These are phyloP conservation scores for Ailurus styani DNA, from an alignment of 2,113 vertebrate genomes.

Conservation along the genomic window DNA sequence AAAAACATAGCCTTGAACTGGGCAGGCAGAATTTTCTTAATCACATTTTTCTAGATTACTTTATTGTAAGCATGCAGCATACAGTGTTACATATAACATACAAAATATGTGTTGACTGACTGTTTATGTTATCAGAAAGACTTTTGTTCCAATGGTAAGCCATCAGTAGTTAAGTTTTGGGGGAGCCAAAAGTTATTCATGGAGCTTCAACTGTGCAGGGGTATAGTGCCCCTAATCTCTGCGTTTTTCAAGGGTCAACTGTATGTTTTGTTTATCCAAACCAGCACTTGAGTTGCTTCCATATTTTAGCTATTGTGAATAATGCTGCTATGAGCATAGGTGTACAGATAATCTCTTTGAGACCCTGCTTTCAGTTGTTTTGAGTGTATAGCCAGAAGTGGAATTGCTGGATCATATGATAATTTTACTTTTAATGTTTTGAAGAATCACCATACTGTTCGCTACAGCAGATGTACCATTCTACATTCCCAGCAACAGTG, in stretches of 20 bases:
- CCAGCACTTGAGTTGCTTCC: background rate
- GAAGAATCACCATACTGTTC: background rate
- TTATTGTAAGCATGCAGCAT: background rate
- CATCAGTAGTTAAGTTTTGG: background rate
- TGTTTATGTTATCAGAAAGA: background rate
- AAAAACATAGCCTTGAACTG: background rate
- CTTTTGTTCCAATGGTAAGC: background rate
- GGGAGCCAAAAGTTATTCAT: background rate
- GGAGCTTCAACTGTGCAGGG: background rate
- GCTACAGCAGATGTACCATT: background rate
- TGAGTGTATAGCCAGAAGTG: background rate
- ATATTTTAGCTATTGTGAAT: background rate
- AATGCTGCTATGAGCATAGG: background rate
- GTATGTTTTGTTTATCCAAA: background rate
- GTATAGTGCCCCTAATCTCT: background rate
- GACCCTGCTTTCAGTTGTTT: background rate
- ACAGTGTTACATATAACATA: background rate
- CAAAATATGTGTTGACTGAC: background rate
- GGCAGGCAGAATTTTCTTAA: background rate
- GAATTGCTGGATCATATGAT: background rate
- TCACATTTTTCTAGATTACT: background rate
- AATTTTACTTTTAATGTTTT: background rate
- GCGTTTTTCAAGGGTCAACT: background rate
- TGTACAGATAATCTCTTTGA: background rate
- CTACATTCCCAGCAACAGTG: background rate